These are phyloP conservation scores for Cyanoramphus novaezelandiae DNA, from an alignment of 2,113 vertebrate species.

Conservation along the genomic window DNA sequence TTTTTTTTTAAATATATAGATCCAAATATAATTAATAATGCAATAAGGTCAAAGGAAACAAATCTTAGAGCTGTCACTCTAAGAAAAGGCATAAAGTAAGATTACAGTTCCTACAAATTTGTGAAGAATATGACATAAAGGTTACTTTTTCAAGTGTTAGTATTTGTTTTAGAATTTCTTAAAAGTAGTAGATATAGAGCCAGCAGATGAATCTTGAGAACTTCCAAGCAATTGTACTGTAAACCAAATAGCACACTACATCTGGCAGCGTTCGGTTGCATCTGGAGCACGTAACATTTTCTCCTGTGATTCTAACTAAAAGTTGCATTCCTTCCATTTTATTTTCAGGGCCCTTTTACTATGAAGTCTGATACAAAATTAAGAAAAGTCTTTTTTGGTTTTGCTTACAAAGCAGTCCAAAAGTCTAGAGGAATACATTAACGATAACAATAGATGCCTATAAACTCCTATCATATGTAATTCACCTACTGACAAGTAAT, in stretches of 20 bases:
- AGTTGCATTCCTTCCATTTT: not conserved
- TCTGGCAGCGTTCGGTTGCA: not conserved
- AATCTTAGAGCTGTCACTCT: not conserved
- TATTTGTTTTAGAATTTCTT: not conserved
- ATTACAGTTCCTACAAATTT: not conserved
- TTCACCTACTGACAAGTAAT: not conserved
- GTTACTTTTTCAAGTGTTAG: not conserved
- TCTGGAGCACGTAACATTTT: not conserved
- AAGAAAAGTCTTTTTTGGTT: not conserved
- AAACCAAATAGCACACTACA: not conserved
- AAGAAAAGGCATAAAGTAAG: not conserved
- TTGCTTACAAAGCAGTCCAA: not conserved
- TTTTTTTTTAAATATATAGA: not conserved
- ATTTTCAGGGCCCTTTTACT: not conserved
- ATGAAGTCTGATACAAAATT: not conserved
- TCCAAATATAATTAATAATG: not conserved
- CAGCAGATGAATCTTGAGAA: not conserved
- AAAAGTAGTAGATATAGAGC: not conserved
- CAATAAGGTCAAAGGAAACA: not conserved
- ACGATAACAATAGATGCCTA: not conserved
- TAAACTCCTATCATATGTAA: not conserved
- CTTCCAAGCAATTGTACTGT: not conserved
- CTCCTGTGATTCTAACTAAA: not conserved
- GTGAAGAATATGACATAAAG: not conserved
- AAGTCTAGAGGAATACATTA: not conserved